Base-by-base conservation (phyloP, 1,140 invertebrate genomes). In the Trissolcus basalis region DNA sequence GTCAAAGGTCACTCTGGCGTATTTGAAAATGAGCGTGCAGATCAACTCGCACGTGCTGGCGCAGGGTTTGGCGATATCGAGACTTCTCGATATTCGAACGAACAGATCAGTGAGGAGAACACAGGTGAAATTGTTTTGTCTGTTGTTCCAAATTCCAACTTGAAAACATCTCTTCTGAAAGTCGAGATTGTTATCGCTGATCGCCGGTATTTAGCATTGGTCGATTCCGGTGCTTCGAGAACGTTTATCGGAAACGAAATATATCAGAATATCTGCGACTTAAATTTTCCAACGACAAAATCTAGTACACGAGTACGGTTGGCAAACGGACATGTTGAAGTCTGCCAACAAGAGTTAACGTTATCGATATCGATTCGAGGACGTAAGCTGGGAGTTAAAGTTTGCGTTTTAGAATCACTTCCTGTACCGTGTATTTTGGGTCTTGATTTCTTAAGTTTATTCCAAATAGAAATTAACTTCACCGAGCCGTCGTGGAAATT, bases 161-260 rank as follows among this genome's bases (percentile, higher is more conserved):
- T 15, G 1, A 27, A 3, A 36, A 9, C 0, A 43, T 15, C 3
- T 0, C 11, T 44, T 11, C 9, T 14, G 12, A 43, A 43, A n/a
- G 11, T 19, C 8, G 16, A 27, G 4, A 12, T 27, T 6, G 4
- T 0, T 14, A 14, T 55, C 10, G 11, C 2, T 3, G 9, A n/a
- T n/a, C 9, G 9, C 9, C 36, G n/a, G 3, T 11, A 11, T 11
- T 9, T 10, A 6, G 55, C 15, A 1, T 19, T 60, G 58, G 4
- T 60, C 8, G 58, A 60, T 50, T 60, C 58, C 0, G 47, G 47
- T 5, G 58, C 58, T 5, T 41, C 58, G 14, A 39, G 58, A 41
- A 41, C 58, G 0, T 60, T 60, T 49, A 14, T 60, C 15, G 4
- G 19, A 2, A 9, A 1, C 12, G 12, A 1, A 7, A 2, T 44